phyloP scores from a whole-genome alignment of 2,113 vertebrate genomes.

The Halcyon senegalensis region DNA sequence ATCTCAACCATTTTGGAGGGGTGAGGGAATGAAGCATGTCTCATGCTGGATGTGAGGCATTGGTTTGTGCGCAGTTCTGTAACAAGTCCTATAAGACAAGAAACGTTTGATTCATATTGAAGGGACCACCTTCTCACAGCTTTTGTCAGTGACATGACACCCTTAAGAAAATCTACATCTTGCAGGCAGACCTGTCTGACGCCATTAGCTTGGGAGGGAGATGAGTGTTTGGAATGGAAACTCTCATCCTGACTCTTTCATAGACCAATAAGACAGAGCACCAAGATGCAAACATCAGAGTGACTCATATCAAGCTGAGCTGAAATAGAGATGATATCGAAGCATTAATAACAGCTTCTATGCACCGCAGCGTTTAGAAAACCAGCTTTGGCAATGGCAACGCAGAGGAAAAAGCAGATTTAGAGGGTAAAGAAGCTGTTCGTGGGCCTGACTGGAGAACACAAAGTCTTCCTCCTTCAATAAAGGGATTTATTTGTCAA shows the following conservation, averaged over 20 bases:
- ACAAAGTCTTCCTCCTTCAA: neutral
- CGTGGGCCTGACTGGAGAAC: neutral
- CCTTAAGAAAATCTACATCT: neutral
- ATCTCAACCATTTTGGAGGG: neutral
- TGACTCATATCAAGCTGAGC: slow-evolving; percentile 17
- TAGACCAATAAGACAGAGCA: neutral
- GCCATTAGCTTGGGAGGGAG: slow-evolving; percentile 27
- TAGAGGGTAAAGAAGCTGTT: neutral
- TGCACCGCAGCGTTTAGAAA: rapidly evolving
- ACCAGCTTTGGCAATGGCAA: neutral
- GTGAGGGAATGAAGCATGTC: neutral
- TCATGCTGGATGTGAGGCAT: neutral
- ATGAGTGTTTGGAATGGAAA: slow-evolving; percentile 27
- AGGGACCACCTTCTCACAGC: neutral
- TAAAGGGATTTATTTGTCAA: slow-evolving; percentile 5
- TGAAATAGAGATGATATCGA: neutral
- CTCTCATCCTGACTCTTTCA: neutral
- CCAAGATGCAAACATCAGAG: neutral
- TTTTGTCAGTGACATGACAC: neutral
- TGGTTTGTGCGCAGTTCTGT: neutral
- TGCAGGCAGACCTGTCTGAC: slow-evolving; percentile 37
- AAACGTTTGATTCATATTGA: neutral
- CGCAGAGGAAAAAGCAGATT: neutral
- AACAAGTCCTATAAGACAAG: neutral
- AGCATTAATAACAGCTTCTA: neutral